A percentile compares a stretch with the other conserved stretches of the same genome.
Evolutionary conservation across 2,797 vertebrate species (phyloP).

Genomic region (Bradypodion pumilum): DNA sequence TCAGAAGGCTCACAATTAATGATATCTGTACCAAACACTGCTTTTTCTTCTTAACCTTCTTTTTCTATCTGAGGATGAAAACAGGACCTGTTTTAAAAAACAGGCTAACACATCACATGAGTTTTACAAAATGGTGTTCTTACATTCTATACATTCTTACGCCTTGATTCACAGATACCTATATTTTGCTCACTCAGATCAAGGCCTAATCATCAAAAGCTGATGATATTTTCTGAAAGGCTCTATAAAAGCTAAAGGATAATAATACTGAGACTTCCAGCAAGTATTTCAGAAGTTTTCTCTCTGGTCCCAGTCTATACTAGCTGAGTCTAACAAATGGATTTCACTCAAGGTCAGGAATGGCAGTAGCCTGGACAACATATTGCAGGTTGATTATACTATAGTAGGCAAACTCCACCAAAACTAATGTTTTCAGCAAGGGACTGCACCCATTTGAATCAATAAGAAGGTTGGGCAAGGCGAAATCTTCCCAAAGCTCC

Average conservation of each 20-base stretch:
- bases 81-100: neutral
- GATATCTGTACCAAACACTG: neutral
- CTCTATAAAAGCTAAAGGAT: too few relatives aligned
- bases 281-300: too few relatives aligned
- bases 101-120: neutral
- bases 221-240: too few relatives aligned
- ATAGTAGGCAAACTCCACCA: neutral
- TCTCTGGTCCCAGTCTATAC: too few relatives aligned
- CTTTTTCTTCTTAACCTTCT: neutral
- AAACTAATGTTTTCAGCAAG: neutral
- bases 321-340: neutral
- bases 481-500: neutral
- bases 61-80: neutral
- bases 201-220: too few relatives aligned
- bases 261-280: too few relatives aligned
- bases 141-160: neutral
- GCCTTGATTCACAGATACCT: too few relatives aligned
- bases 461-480: neutral
- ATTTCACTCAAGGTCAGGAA: neutral
- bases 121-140: neutral
- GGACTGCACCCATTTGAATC: neutral
- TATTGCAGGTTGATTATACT: neutral
- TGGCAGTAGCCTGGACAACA: neutral
- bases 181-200: too few relatives aligned
- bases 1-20: neutral